phyloP scores from a whole-genome alignment of 2,888 invertebrate genomes.

The Lissocephala sabroskyi region DNA sequence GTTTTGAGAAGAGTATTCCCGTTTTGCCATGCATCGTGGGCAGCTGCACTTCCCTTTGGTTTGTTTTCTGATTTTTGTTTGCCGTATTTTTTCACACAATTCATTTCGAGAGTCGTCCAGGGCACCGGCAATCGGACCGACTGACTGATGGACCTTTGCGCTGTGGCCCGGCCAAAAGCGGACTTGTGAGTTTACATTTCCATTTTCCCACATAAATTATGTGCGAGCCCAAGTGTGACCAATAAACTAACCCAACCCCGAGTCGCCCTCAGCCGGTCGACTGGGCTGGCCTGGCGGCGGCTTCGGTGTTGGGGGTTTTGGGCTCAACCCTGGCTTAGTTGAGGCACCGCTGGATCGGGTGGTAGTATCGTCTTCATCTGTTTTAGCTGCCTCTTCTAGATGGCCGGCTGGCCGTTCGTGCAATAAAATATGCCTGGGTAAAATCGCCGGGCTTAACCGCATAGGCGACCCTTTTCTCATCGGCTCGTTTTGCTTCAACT shows the following conservation, averaged over 20 bases:
- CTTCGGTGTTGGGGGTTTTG: too few relatives aligned
- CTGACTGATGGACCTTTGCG: conserved; percentile 19
- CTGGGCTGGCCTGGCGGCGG: conserved; percentile 35
- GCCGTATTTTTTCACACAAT: conserved; percentile 55
- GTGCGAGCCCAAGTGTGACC: conserved; percentile 70
- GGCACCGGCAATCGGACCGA: conserved; percentile 36
- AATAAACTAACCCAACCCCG: conserved; percentile 57
- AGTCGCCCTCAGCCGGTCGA: too few relatives aligned
- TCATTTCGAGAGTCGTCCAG: conserved; percentile 56
- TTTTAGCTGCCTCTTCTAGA: neutral
- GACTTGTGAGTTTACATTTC: conserved; percentile 39
- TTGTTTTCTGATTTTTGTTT: conserved; percentile 37
- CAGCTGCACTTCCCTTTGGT: too few relatives aligned
- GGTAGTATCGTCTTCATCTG: too few relatives aligned
- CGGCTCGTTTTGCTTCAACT: conserved; percentile 40
- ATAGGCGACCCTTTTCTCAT: conserved; percentile 24
- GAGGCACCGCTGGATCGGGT: neutral
- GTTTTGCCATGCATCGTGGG: too few relatives aligned
- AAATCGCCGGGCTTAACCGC: conserved; percentile 30
- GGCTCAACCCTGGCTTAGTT: neutral
- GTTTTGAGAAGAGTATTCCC: too few relatives aligned
- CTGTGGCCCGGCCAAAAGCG: too few relatives aligned
- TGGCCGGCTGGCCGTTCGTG: too few relatives aligned
- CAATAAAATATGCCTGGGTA: conserved; percentile 70
- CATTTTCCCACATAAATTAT: conserved; percentile 66